Conservation (phyloP, 2,888 invertebrate genomes). For the Tetheella fluctuosa region DNA sequence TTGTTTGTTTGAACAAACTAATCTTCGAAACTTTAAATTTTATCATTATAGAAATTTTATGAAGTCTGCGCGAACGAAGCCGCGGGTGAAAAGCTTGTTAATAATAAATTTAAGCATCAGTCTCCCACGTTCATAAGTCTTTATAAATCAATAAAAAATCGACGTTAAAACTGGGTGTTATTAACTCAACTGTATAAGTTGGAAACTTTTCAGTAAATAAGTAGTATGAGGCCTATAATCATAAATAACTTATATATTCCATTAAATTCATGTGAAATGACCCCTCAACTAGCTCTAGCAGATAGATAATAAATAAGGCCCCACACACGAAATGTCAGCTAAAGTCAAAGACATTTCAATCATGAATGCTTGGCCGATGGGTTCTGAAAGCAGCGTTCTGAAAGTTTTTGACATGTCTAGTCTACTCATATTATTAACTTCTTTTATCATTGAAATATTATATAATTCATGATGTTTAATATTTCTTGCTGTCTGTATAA, state of each 20-base stretch:
- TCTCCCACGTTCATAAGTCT: neutral
- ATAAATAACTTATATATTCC: neutral
- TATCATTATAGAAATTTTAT: too few species aligned
- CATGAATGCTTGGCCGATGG: slow-evolving; percentile 16
- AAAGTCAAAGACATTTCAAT: slow-evolving; percentile 42
- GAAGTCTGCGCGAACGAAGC: too few species aligned
- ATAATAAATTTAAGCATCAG: too few species aligned
- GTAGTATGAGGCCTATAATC: neutral
- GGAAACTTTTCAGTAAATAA: neutral
- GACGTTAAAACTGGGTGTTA: neutral
- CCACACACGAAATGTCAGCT: slow-evolving; percentile 35
- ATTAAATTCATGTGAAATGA: slow-evolving; percentile 3
- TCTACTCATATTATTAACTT: too few species aligned
- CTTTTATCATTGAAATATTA: too few species aligned
- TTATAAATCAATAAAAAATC: neutral
- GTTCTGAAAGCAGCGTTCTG: neutral
- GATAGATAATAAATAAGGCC: slow-evolving; percentile 17
- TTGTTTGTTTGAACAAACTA: too few species aligned
- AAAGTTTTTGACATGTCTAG: neutral
- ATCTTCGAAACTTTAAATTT: too few species aligned
- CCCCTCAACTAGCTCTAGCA: neutral
- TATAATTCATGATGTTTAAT: too few species aligned
- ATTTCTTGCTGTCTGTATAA: too few species aligned
- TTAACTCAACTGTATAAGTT: neutral
- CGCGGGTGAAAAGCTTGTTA: too few species aligned